Percentiles rank a stretch among this genome's conserved stretches.
These are phyloP conservation scores for Paracentrotus lividus DNA, from an alignment of 53 echinoderm and acorn worm species.

Conservation along the genomic window DNA sequence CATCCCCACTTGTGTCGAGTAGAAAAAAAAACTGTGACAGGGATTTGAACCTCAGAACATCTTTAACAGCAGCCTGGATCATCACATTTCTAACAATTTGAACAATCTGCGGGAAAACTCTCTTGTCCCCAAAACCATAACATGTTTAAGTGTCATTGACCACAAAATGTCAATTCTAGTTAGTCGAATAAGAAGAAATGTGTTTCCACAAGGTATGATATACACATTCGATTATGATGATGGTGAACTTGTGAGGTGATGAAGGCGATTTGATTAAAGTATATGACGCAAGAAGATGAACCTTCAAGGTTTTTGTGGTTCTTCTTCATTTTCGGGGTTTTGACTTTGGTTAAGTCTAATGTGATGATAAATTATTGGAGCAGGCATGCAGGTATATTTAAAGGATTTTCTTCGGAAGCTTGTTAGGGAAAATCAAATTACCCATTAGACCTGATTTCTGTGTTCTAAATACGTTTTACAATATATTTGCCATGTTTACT, in stretches of 20 bases:
- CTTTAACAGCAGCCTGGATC: no score
- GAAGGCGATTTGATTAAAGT: not conserved
- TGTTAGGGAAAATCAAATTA: not conserved
- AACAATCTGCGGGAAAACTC: not conserved
- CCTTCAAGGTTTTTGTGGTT: not conserved
- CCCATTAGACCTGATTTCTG: not conserved
- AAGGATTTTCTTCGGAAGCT: not conserved
- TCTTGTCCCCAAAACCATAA: not conserved
- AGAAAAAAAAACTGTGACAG: no score
- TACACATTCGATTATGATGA: no score
- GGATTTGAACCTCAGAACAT: no score
- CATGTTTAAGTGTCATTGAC: slow-evolving; percentile 13
- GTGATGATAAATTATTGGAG: not conserved
- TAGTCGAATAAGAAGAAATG: not conserved
- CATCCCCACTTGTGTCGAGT: no score
- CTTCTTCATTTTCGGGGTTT: not conserved
- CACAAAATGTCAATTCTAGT: not conserved
- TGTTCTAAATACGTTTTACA: not conserved
- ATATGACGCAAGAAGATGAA: not conserved
- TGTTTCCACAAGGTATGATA: not conserved
- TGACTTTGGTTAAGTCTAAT: not conserved
- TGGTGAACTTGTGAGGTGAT: not conserved
- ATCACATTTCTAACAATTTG: no score
- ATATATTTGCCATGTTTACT: not conserved
- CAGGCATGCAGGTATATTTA: not conserved